Evolutionary conservation across 2,113 vertebrate genomes (phyloP), one percentile per base, ranked within the genome.

Genomic region (Saguinus imperator): DNA sequence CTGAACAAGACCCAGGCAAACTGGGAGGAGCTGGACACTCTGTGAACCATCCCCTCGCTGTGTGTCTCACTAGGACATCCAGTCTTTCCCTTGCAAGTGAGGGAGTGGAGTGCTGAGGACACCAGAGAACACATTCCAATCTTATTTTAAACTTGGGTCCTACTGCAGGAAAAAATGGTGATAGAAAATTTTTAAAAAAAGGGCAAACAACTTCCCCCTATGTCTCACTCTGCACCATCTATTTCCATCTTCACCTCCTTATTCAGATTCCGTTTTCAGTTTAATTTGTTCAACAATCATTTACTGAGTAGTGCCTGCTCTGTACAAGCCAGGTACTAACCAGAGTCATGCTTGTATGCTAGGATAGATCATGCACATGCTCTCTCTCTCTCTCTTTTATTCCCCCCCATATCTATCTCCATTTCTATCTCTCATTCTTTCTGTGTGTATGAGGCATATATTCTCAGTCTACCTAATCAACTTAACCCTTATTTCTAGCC

Each of bases 31-130:
- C 20, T n/a, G 27, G 43, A 11, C 0, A 4, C 45, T 16, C 45
- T 3, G 2, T 1, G 6, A 21, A 40, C 16, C 6, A 1, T 23
- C 17, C 70, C 45, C 1, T 23, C 1, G 1, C 6, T 4, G 8
- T 10, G 20, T 43, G 7, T 81, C 8, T 3, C 5, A 17, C 18
- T 52, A 14, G 8, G 25, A 4, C 2, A 29, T 6, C 58, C 21
- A 2, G 11, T 5, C 13, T 16, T 35, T 35, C 55, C 17, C 2
- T 13, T 20, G 27, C 32, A 64, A 35, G 25, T 11, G 35, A 14
- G 21, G 10, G 10, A 21, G 48, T 29, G 66, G 43, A 73, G 27
- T 82, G 3, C 3, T 35, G 23, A 14, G 12, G 25, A 7, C 2
- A 0, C 8, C 14, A 21, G 40, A 21, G 16, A 68, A 45, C 23